Evolutionary conservation across 1,140 invertebrate species (phyloP).

Genomic region (Papilio glaucus): DNA sequence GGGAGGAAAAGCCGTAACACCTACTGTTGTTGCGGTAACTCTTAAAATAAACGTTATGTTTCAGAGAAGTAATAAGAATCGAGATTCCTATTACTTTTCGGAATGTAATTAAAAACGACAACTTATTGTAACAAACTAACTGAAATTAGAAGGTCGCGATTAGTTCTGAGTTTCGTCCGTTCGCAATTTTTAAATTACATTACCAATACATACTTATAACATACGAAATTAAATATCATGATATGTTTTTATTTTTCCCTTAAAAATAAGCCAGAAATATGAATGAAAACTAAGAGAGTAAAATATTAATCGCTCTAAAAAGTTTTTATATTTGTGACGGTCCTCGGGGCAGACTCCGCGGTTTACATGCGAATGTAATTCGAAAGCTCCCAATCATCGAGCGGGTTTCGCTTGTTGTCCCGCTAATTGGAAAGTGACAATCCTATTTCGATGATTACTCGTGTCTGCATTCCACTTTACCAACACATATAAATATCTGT

Average conservation of each 20-base stretch:
- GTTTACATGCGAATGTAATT: constrained; percentile 39
- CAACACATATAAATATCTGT: constrained; percentile 3
- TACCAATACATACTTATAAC: background rate
- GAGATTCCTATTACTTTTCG: no score
- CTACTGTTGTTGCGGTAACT: no score
- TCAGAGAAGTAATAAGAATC: no score
- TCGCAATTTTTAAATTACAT: no score
- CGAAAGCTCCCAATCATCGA: constrained; percentile 53
- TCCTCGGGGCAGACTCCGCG: constrained; percentile 16
- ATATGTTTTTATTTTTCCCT: background rate
- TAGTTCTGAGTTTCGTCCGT: no score
- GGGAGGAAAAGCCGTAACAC: no score
- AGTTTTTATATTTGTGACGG: constrained; percentile 15
- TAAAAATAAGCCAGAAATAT: background rate
- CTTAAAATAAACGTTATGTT: no score
- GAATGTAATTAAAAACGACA: no score
- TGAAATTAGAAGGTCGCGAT: no score
- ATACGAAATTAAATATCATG: background rate
- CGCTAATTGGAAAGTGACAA: constrained; percentile 79
- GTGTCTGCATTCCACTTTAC: constrained; percentile 59
- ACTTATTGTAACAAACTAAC: no score
- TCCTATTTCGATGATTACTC: constrained; percentile 80
- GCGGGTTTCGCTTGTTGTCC: constrained; percentile 54
- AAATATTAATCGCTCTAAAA: constrained; percentile 23
- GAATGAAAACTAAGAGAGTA: background rate